phyloP scores from a whole-genome alignment of 2,797 vertebrate species.

The Protosalanx chinensis region DNA sequence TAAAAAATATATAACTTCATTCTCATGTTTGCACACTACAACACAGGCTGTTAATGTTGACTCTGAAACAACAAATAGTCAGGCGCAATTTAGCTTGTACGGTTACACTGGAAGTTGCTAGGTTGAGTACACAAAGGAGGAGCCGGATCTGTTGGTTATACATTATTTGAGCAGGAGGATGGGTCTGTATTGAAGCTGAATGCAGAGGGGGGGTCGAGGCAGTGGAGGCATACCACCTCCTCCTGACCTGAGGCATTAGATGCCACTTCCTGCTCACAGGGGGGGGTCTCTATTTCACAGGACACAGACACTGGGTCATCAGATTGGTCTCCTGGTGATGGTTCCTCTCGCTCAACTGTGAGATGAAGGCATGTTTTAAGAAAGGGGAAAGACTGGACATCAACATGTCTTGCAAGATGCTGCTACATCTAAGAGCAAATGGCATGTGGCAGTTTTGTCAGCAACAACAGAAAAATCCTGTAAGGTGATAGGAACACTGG shows the following conservation, averaged over 20 bases:
- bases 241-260: conserved; percentile 19
- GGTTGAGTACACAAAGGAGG: conserved; percentile 3
- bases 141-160: conserved; percentile 7
- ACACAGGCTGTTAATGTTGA: neutral
- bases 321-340: conserved; percentile 24
- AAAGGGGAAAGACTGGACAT: neutral
- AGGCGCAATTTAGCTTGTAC: neutral
- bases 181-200: conserved; percentile 29
- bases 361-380: conserved; percentile 33
- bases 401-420: neutral
- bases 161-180: neutral
- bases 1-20: neutral
- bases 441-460: too few relatives aligned
- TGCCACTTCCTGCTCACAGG: conserved; percentile 39
- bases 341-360: conserved; percentile 37
- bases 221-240: conserved; percentile 50
- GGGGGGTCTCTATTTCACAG: conserved; percentile 31
- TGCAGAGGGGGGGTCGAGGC: neutral
- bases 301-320: conserved; percentile 33
- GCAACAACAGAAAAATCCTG: too few relatives aligned
- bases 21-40: conserved; percentile 9
- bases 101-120: conserved; percentile 1
- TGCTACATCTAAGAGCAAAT: too few relatives aligned
- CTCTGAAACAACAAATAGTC: conserved; percentile 32
- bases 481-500: too few relatives aligned